Percentiles rank a stretch among this genome's conserved stretches.
Conservation (phyloP, 2,113 vertebrate species). For the Balaeniceps rex region DNA sequence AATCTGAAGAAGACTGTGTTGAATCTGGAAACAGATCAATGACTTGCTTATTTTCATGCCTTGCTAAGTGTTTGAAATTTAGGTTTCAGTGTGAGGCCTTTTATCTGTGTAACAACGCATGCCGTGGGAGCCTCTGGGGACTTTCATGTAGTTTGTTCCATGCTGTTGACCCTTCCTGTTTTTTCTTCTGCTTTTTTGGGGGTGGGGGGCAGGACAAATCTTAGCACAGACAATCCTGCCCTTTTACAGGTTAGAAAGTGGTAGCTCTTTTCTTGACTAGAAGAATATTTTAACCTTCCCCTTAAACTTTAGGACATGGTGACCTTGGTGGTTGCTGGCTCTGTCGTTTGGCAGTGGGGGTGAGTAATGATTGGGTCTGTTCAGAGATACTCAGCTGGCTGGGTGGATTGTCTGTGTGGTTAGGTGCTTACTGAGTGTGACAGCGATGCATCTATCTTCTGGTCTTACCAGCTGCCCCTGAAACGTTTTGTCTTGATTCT, state of each 20-base stretch:
- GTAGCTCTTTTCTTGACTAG: background rate
- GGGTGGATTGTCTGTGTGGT: background rate
- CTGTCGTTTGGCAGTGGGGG: background rate
- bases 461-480: background rate
- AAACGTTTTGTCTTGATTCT: background rate
- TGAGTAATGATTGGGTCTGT: background rate
- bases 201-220: fast-evolving
- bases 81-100: background rate
- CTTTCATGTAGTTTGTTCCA: background rate
- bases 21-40: background rate
- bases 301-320: background rate
- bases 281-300: background rate
- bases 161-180: background rate
- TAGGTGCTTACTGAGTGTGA: background rate
- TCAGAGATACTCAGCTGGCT: background rate
- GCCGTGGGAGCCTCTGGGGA: background rate
- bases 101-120: background rate
- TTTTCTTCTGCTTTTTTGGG: background rate
- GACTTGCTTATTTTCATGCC: background rate
- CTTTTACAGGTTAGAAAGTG: background rate
- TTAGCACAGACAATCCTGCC: background rate
- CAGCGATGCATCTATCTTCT: background rate
- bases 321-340: background rate
- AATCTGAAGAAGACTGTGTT: background rate
- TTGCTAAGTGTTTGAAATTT: background rate